phyloP scores from a whole-genome alignment of 2,797 vertebrate species.

The Syngnathus rostellatus region DNA sequence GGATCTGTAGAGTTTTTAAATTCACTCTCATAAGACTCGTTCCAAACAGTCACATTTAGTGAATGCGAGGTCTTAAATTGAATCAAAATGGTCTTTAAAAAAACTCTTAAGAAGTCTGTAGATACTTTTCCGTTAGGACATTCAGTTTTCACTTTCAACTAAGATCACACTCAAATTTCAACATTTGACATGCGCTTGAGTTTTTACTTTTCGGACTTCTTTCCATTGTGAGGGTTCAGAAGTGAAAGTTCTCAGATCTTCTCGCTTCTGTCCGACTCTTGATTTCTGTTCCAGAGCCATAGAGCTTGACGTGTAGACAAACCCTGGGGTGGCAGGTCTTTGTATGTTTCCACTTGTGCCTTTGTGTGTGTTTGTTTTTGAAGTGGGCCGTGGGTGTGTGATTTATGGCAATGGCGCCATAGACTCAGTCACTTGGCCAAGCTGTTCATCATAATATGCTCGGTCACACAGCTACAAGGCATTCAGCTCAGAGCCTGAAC shows the following conservation, averaged over 20 bases:
- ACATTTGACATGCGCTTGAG: not conserved
- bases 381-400: slow-evolving; percentile 54
- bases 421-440: slow-evolving; percentile 66
- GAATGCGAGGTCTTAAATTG: not conserved
- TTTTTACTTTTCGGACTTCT: not conserved
- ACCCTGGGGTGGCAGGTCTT: not conserved
- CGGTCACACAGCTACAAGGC: slow-evolving; percentile 57
- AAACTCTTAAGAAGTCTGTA: not conserved
- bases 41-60: not conserved
- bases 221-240: not conserved
- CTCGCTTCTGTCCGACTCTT: not conserved
- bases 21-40: not conserved
- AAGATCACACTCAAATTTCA: not conserved
- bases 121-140: not conserved
- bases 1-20: not conserved
- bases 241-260: not conserved
- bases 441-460: slow-evolving; percentile 63
- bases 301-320: slow-evolving; percentile 20
- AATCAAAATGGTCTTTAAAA: not conserved
- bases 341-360: slow-evolving; percentile 13
- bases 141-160: not conserved
- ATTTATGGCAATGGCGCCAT: slow-evolving; percentile 59
- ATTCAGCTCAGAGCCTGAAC: slow-evolving; percentile 49
- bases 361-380: slow-evolving; percentile 31
- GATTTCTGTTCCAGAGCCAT: slow-evolving; percentile 17